These are phyloP conservation scores for Erinaceus europaeus DNA, from an alignment of 2,113 vertebrate genomes.

Conservation along the genomic window DNA sequence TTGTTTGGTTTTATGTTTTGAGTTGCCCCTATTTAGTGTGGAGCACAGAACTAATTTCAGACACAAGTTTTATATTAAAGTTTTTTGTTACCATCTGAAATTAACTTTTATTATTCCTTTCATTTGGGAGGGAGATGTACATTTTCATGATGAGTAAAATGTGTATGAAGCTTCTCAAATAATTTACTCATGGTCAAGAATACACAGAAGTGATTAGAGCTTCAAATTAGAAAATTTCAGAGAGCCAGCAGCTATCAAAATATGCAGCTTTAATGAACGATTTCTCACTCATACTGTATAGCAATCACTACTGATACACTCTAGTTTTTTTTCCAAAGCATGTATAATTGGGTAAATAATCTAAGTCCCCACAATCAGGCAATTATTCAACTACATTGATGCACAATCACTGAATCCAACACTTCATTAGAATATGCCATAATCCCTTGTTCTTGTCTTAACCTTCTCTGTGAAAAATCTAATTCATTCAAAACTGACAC, in stretches of 20 bases:
- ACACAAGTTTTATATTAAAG: not conserved
- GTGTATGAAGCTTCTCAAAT: constrained; percentile 46
- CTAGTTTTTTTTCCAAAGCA: constrained; percentile 57
- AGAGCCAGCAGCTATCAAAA: constrained; percentile 66
- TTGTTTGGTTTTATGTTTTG: constrained; percentile 3
- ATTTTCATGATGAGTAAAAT: constrained; percentile 45
- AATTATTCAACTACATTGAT: constrained; percentile 65
- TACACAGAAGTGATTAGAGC: constrained; percentile 66
- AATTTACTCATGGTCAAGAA: constrained; percentile 59
- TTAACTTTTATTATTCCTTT: constrained; percentile 50
- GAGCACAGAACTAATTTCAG: not conserved
- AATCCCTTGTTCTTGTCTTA: constrained; percentile 70
- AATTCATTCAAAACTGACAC: constrained; percentile 46
- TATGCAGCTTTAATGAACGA: constrained; percentile 62
- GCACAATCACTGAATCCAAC: constrained; percentile 39
- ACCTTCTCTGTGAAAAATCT: constrained; percentile 65
- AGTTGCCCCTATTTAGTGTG: not conserved
- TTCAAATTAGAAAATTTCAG: constrained; percentile 72
- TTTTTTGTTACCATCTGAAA: constrained; percentile 53
- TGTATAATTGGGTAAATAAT: constrained; percentile 72
- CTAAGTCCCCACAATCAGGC: constrained; percentile 62
- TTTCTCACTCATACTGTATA: constrained; percentile 55
- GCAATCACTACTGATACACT: constrained; percentile 61
- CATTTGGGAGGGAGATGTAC: constrained; percentile 32
- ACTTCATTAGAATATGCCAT: constrained; percentile 64